phyloP scores from a whole-genome alignment of 1,140 invertebrate genomes.

The Ceratina calcarata region DNA sequence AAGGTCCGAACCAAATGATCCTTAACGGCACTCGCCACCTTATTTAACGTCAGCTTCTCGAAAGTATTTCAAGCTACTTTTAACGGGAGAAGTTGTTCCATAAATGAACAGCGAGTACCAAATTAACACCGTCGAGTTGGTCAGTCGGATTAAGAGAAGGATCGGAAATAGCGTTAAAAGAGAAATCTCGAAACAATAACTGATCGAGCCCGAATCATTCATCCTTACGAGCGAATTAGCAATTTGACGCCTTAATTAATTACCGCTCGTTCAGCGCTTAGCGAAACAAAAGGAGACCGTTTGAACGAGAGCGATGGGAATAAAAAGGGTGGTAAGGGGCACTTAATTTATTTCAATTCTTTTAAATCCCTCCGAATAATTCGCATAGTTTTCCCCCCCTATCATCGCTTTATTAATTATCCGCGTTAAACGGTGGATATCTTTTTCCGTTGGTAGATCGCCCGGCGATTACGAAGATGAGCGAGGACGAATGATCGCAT shows the following conservation, averaged over 20 bases:
- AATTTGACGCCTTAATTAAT: slow-evolving; percentile 21
- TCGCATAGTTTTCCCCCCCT: slow-evolving; percentile 36
- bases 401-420: slow-evolving; percentile 19
- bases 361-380: slow-evolving; percentile 4
- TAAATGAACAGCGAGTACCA: slow-evolving; percentile 32
- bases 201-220: background rate
- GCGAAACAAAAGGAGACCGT: background rate
- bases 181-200: slow-evolving; percentile 25
- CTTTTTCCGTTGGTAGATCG: slow-evolving; percentile 30
- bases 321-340: too few relatives aligned
- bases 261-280: background rate
- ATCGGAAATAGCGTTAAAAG: background rate
- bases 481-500: slow-evolving; percentile 47
- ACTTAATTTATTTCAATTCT: background rate
- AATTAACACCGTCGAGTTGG: slow-evolving; percentile 33
- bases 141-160: slow-evolving; percentile 18
- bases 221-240: slow-evolving; percentile 4
- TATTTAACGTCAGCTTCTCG: slow-evolving; percentile 44
- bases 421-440: background rate
- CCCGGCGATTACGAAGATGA: slow-evolving; percentile 52
- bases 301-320: background rate
- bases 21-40: slow-evolving; percentile 41
- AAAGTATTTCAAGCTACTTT: slow-evolving; percentile 45
- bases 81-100: slow-evolving; percentile 45
- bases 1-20: slow-evolving; percentile 37